Conservation (phyloP, 2,113 vertebrate species). For the Rhynchomys soricoides region DNA sequence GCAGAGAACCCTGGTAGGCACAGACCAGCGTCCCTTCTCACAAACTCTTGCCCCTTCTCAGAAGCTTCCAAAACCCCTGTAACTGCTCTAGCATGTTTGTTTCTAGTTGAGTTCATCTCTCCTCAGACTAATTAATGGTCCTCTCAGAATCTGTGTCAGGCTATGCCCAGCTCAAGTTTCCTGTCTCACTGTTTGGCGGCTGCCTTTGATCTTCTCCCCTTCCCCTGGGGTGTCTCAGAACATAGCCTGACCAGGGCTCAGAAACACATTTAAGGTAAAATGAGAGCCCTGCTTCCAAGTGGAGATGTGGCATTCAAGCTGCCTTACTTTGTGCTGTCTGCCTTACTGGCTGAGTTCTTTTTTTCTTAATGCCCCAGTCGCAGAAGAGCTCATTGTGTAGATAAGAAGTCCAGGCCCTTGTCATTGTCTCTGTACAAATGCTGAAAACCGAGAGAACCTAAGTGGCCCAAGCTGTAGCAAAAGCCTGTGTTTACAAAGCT, state of each 20-base stretch:
- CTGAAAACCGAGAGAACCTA: background rate
- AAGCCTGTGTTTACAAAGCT: background rate
- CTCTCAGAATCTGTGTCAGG: background rate
- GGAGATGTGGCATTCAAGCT: background rate
- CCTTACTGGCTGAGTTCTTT: background rate
- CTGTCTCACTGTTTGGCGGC: background rate
- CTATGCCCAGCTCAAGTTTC: background rate
- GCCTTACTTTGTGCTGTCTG: background rate
- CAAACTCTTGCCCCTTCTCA: background rate
- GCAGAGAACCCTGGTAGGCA: background rate
- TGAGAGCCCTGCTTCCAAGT: background rate
- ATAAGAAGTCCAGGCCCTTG: background rate
- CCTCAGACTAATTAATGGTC: background rate
- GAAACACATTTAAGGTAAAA: conserved; percentile 23
- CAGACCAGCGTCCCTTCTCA: no score
- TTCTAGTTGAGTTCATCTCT: background rate
- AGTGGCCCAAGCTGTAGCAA: background rate
- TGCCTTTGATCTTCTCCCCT: background rate
- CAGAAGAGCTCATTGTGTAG: background rate
- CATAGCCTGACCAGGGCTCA: background rate
- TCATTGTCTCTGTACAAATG: background rate
- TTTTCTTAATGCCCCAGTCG: conserved; percentile 7
- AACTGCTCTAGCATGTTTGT: background rate
- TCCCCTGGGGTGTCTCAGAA: background rate
- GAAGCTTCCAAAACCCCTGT: background rate